Conservation (phyloP, 1,140 invertebrate genomes). For the Drosophila nigromelanica region DNA sequence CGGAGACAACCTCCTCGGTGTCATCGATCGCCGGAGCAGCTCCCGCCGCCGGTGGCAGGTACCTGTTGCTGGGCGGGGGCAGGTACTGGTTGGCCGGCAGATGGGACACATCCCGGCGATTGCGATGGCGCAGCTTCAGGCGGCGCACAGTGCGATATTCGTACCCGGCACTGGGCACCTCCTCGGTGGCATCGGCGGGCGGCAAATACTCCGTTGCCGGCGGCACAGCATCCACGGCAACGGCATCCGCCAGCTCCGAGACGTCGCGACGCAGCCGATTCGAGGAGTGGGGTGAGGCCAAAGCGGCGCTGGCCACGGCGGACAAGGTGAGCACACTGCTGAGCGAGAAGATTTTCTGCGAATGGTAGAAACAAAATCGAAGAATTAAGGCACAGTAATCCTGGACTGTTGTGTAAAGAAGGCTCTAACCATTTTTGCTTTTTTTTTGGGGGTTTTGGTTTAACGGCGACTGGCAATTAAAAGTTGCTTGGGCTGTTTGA, state of each 20-base stretch:
- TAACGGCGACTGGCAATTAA: constrained; percentile 66
- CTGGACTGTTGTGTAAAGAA: not conserved
- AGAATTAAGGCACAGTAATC: constrained; percentile 4
- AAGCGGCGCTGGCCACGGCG: constrained; percentile 65
- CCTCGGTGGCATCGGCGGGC: constrained; percentile 31
- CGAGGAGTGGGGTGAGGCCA: constrained; percentile 51
- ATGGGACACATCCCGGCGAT: constrained; percentile 73
- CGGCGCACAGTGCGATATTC: constrained; percentile 74
- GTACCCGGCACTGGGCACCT: constrained; percentile 58
- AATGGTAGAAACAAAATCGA: not conserved
- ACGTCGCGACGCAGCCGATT: constrained; percentile 59
- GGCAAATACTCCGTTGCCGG: constrained; percentile 40
- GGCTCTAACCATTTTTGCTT: constrained; percentile 37
- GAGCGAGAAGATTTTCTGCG: constrained; percentile 75
- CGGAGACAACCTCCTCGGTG: constrained; percentile 65
- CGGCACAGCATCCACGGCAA: constrained; percentile 51
- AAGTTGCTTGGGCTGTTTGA: constrained; percentile 71
- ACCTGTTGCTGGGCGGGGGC: constrained; percentile 58
- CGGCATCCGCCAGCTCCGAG: constrained; percentile 54
- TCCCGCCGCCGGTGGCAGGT: constrained; percentile 64
- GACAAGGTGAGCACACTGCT: constrained; percentile 61
- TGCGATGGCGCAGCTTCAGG: constrained; percentile 69
- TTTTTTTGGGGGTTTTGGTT: constrained; percentile 45
- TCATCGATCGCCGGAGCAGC: constrained; percentile 41
- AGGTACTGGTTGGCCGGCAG: constrained; percentile 61